Conservation (phyloP, 92 coral and sea anemone genomes). For the Heteractis magnifica region DNA sequence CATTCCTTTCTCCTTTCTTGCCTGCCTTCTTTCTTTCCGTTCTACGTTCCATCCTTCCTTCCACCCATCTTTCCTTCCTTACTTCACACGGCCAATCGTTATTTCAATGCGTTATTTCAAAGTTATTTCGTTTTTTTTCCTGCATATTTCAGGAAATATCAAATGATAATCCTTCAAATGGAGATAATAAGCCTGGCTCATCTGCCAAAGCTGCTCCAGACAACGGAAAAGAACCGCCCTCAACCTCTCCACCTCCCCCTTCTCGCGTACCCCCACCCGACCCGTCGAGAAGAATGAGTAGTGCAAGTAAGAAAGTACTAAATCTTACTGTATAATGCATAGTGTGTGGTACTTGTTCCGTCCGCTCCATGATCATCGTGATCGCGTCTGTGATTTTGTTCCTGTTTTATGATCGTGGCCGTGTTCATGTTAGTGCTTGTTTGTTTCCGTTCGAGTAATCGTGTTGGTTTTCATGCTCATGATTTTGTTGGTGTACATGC, state of each 20-base stretch:
- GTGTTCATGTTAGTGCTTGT: too few species aligned
- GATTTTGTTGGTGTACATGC: too few species aligned
- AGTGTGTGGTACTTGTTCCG: background rate
- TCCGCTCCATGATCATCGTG: background rate
- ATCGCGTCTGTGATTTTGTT: background rate
- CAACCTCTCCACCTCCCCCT: background rate
- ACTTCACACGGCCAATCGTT: background rate
- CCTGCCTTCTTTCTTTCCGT: background rate
- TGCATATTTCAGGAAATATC: slow-evolving; percentile 11
- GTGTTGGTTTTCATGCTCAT: too few species aligned
- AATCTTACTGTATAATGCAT: too few species aligned
- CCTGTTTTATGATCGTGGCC: too few species aligned
- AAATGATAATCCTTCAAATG: slow-evolving; percentile 27
- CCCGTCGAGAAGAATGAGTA: slow-evolving; percentile 35
- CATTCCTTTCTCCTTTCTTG: background rate
- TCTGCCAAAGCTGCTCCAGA: slow-evolving; percentile 11
- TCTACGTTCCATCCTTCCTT: background rate
- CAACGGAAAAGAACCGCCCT: slow-evolving; percentile 16
- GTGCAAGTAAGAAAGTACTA: slow-evolving; percentile 23
- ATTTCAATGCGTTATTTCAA: too few species aligned
- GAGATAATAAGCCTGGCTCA: slow-evolving; percentile 3
- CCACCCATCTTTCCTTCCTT: background rate
- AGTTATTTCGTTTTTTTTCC: background rate
- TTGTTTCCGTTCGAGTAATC: too few species aligned
- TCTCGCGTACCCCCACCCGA: slow-evolving; percentile 24